Conservation (phyloP, 2,888 invertebrate genomes). For the Tipula vernalis region DNA sequence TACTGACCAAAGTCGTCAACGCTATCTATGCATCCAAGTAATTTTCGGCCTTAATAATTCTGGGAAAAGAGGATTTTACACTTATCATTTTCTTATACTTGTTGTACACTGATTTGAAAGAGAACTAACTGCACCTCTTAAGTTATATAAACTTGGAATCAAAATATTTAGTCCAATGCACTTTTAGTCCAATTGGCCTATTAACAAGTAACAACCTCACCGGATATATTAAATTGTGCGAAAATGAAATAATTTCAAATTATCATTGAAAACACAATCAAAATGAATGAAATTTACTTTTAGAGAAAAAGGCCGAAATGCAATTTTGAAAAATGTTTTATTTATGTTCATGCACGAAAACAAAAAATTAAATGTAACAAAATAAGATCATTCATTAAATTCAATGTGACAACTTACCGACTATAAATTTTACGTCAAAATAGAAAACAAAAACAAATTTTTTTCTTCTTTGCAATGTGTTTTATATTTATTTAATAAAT, state of each 20-base stretch:
- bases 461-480: neutral
- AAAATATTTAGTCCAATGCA: neutral
- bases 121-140: no score
- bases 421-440: conserved; percentile 6
- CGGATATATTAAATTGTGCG: neutral
- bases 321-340: neutral
- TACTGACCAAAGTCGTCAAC: no score
- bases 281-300: no score
- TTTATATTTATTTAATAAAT: neutral
- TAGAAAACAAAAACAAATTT: neutral
- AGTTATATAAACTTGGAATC: no score
- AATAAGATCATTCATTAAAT: conserved; percentile 6
- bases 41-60: no score
- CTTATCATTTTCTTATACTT: no score
- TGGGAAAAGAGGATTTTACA: no score
- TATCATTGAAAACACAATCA: neutral
- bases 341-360: neutral
- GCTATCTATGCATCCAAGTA: no score
- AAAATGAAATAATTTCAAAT: neutral
- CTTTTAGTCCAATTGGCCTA: neutral
- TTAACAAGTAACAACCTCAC: neutral
- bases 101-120: no score
- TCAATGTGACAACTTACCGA: conserved; percentile 9
- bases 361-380: neutral
- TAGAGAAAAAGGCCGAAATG: neutral